Base-by-base conservation (phyloP, 2,113 vertebrate species). In the Atrichornis clamosus region DNA sequence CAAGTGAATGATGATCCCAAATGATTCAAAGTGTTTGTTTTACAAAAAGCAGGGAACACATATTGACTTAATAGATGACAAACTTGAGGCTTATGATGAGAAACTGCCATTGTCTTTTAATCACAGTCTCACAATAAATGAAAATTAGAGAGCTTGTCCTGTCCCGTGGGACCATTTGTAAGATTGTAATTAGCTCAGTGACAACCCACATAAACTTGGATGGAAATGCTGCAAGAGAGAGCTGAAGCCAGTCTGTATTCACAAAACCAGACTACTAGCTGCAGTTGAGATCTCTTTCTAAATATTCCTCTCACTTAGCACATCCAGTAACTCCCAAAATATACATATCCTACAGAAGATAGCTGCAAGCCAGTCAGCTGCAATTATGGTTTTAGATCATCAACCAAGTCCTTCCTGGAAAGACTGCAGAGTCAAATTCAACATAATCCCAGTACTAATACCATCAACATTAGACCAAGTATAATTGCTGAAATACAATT, bases 91-190 rank as follows among this genome's bases (percentile, higher is more conserved):
- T 90, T 82, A 32, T n/a, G 73, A 76, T 62, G 90, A 91, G 84
- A 84, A 96, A 44, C 37, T 73, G 76, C 80, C 65, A 84, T 87
- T 94, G 94, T 93, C 73, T 94, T 92, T 93, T 89, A 97, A 96
- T 96, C 86, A 93, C 27, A 56, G 83, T 26, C 52, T 78, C 56
- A 91, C 84, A 95, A 92, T 70, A 95, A 92, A 89, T 75, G 52
- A 55, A 84, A 95, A 96, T 77, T 84, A 89, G 86, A 84, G 46
- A 81, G 73, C 72, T 87, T 79, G 65, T 75, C 80, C 68, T 44
- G 47, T 84, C 91, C 73, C 67, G 5, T 2, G 44, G 76, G 93
- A 87, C 69, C 52, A 67, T 68, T 84, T 93, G 26, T 81, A 83
- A 70, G 67, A 89, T 10, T 46, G 37, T 53, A 89, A 94, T 95